Conservation (phyloP, 2,113 vertebrate genomes). For the Takifugu bimaculatus region DNA sequence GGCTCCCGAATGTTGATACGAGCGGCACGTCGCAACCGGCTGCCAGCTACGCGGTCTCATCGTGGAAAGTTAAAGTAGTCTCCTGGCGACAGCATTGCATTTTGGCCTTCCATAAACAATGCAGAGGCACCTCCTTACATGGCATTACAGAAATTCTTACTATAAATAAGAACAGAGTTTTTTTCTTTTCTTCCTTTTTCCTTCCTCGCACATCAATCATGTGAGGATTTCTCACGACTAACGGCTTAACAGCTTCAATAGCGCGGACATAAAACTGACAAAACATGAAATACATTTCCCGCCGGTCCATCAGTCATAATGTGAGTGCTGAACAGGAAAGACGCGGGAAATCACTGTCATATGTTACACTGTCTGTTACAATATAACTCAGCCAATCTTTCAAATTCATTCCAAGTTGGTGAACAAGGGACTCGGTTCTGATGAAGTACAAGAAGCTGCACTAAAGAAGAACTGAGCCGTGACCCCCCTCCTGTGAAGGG, state of each 20-base stretch:
- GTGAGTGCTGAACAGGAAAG: background rate
- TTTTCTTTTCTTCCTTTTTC: background rate
- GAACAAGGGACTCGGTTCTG: background rate
- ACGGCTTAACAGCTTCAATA: constrained; percentile 40
- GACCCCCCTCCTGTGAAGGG: constrained; percentile 36
- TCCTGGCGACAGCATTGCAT: constrained; percentile 10
- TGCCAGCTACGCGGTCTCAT: background rate
- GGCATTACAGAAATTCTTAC: constrained; percentile 18
- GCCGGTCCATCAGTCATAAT: constrained; percentile 15
- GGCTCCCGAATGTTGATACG: no score
- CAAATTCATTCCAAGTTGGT: no score
- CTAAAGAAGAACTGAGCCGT: constrained; percentile 30
- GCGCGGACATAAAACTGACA: constrained; percentile 34
- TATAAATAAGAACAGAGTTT: constrained; percentile 40
- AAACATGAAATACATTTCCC: constrained; percentile 34
- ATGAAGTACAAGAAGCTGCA: constrained; percentile 44
- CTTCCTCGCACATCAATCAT: constrained; percentile 16
- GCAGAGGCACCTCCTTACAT: constrained; percentile 49
- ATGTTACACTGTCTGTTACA: no score
- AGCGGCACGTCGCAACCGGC: no score
- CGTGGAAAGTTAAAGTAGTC: background rate
- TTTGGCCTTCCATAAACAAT: constrained; percentile 33
- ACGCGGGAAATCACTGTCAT: no score
- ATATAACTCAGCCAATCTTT: no score
- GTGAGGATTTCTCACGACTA: constrained; percentile 25